These are phyloP conservation scores for Turnix velox DNA, from an alignment of 2,113 vertebrate species.

Conservation along the genomic window DNA sequence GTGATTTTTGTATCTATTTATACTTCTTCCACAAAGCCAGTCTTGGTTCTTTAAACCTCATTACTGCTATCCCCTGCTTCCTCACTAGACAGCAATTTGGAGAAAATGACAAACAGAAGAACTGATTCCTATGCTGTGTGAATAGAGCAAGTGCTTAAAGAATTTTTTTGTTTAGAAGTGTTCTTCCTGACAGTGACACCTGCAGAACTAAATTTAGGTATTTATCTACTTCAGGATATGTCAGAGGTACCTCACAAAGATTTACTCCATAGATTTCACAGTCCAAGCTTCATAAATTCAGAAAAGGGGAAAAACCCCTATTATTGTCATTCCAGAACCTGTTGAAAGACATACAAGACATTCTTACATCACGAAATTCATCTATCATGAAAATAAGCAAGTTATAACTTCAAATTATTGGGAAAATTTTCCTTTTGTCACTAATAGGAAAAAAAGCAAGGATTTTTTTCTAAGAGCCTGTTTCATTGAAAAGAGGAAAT, in stretches of 20 bases:
- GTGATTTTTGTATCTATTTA: not conserved
- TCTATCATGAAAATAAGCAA: not conserved
- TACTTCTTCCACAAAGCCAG: not conserved
- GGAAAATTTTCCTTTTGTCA: not conserved
- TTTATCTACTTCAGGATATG: not conserved
- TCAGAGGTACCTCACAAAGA: not conserved
- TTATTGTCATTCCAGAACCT: not conserved
- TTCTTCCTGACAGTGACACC: not conserved
- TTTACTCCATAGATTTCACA: not conserved
- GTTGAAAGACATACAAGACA: not conserved
- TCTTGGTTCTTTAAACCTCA: not conserved
- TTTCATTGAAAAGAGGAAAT: not conserved
- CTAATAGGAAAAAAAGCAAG: not conserved
- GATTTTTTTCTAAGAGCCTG: not conserved
- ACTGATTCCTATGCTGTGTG: not conserved
- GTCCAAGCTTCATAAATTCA: not conserved
- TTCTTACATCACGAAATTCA: not conserved
- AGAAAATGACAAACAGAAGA: not conserved
- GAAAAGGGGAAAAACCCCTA: not conserved
- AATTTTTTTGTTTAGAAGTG: not conserved
- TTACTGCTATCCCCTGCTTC: not conserved
- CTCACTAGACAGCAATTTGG: not conserved
- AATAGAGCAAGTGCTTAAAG: not conserved
- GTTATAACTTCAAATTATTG: not conserved
- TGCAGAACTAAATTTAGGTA: not conserved